Evolutionary conservation across 2,797 vertebrate species (phyloP), one percentile per base, ranked within the genome.

Genomic region (Carapus acus): DNA sequence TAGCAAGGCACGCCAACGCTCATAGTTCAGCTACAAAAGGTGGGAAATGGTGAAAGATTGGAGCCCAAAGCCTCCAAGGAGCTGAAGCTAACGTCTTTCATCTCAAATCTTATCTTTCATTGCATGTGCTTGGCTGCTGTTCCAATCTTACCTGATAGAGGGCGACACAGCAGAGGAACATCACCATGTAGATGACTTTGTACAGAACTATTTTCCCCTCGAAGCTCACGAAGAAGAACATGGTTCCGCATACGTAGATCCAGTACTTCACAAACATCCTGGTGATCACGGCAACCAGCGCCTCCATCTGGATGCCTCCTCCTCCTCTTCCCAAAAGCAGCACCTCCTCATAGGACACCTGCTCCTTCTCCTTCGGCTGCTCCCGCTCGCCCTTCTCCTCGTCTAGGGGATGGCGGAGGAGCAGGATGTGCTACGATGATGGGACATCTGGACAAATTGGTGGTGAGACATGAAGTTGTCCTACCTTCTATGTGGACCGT

Each of bases 151-250:
- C 94, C 94, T 97, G 94, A 81, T 97, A 97, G 15, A 97, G 85
- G 9, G 91, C 94, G 38, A 93, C 92, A 23, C 94, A 97, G 85
- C 93, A 93, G 21, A 97, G 91, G 67, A 97, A 94, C 65, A 97
- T 86, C 73, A 97, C 91, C 94, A 97, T 97, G 76, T 97, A 97
- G 84, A 97, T 94, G 73, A 97, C 96, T 82, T 97, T 97, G 85
- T 97, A 97, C 78, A 96, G 91, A 60, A 95, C 94, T 2, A 94
- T 95, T 74, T 88, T 91, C 23, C 94, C 94, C 75, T 97, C 93
- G 24, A 97, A 97, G 80, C 94, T 96, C 66, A 97, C 94, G 1
- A 97, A 93, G 88, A 97, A 97, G 87, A 97, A 97, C 94, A 97
- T 97, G 14, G 91, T 93, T 13, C 93, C 93, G 11, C 94, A 97